Base-by-base conservation (phyloP, 2,888 invertebrate genomes). In the Pediacus dermestoides region DNA sequence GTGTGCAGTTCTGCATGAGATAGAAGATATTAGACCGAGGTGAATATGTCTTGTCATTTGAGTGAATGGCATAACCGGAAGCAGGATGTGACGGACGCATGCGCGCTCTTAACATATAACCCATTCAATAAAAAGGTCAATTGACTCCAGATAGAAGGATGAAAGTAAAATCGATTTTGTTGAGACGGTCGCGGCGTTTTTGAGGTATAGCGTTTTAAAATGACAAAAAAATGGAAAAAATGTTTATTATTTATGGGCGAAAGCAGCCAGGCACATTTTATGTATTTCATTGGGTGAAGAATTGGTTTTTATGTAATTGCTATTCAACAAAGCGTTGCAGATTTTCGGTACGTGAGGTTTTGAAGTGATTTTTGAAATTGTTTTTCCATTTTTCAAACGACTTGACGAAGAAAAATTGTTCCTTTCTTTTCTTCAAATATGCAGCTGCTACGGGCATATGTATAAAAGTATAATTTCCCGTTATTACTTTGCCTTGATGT, bases 71-170 rank as follows among this genome's bases (percentile, higher is more conserved):
- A n/a, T 28, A 28, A 28, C 28, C 28, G 28, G 28, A 28, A 13
- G 14, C n/a, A 11, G 36, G 46, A 50, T 44, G 45, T 41, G 41
- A 37, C 37, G 21, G 39, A 44, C 52, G 53, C 51, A 47, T 41
- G 55, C 51, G 54, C 46, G 22, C 37, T 37, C 33, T 36, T 37
- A 36, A 35, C 48, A 37, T 50, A 56, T 57, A 53, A 56, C 53
- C 56, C 52, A 60, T 60, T 60, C 58, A 57, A 58, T 60, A 57
- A 57, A 59, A 58, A 56, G 57, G 57, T 60, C 59, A 60, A 60
- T 58, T 60, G 58, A 59, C 57, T 58, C 55, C 51, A 54, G 53
- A 55, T 53, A 53, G 52, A 44, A 52, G 51, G 52, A 54, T 58
- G 55, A 57, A 59, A 59, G 57, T 57, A 53, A 55, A 59, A 59